Conservation (phyloP, 2,888 invertebrate genomes). For the Argyresthia albistria region DNA sequence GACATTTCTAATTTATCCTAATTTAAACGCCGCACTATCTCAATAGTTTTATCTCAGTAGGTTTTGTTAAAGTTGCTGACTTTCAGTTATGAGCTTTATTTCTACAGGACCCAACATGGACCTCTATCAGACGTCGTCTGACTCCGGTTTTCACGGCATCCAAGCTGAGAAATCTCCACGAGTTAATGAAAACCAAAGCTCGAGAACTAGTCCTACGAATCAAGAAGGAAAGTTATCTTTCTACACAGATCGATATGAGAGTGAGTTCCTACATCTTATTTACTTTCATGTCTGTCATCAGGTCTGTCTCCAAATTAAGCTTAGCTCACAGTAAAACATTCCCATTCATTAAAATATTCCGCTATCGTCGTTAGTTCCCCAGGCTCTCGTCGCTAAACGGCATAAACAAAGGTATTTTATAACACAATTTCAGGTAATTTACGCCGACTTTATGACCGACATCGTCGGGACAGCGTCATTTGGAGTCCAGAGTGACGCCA, state of each 20-base stretch:
- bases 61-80: no score
- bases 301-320: no score
- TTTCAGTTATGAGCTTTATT: no score
- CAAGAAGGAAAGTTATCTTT: conserved; percentile 11
- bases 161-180: conserved; percentile 22
- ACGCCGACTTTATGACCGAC: conserved; percentile 30
- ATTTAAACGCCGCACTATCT: no score
- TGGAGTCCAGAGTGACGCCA: conserved; percentile 25
- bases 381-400: no score
- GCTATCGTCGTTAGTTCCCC: no score
- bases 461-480: conserved; percentile 32
- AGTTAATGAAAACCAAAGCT: conserved; percentile 17
- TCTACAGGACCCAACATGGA: conserved; percentile 34
- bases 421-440: conserved; percentile 20
- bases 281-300: not conserved
- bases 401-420: not conserved
- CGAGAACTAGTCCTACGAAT: conserved; percentile 23
- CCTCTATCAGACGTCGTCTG: conserved; percentile 23
- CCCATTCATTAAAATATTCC: no score
- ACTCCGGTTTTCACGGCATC: conserved; percentile 28
- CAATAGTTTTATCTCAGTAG: no score
- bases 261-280: conserved; percentile 12
- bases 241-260: conserved; percentile 16
- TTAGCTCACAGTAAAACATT: no score
- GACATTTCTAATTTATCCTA: no score